These are phyloP conservation scores for Sylvicola fuscatus DNA, from an alignment of 2,888 invertebrate genomes.

Conservation along the genomic window DNA sequence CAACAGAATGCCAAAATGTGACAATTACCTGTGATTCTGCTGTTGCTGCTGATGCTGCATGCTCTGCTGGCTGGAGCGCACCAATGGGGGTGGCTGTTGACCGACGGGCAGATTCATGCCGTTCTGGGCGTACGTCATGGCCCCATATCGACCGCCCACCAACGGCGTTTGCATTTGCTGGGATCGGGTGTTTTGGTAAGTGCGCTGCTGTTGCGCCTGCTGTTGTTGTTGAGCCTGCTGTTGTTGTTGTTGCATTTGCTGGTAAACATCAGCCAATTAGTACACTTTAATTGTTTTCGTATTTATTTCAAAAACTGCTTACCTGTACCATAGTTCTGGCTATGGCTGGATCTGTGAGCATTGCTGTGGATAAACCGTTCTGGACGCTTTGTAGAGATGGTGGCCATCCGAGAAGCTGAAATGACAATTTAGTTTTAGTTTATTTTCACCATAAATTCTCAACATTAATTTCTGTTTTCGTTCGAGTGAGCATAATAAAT, in stretches of 20 bases:
- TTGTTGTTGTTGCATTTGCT: slow-evolving; percentile 7
- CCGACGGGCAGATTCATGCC: slow-evolving; percentile 7
- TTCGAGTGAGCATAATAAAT: no score
- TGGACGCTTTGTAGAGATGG: no score
- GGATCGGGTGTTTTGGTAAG: slow-evolving; percentile 5
- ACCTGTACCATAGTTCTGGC: no score
- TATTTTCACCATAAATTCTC: no score
- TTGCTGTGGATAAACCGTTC: no score
- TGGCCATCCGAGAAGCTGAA: no score
- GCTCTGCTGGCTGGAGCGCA: slow-evolving; percentile 30
- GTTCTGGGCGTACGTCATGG: slow-evolving; percentile 8
- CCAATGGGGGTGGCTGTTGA: slow-evolving; percentile 37
- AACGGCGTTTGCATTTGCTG: slow-evolving; percentile 4
- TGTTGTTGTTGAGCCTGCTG: slow-evolving; percentile 6
- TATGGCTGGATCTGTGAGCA: no score
- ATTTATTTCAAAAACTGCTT: neutral
- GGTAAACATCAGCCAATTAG: slow-evolving; percentile 3
- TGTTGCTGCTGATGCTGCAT: slow-evolving; percentile 19
- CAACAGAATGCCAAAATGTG: no score
- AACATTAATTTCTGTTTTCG: no score
- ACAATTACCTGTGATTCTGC: neutral
- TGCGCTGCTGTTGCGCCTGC: slow-evolving; percentile 5
- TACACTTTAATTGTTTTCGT: no score
- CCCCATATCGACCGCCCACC: no score
- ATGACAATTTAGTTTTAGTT: no score